Conservation (phyloP, 2,113 vertebrate species). For the Ctenomys sociabilis region DNA sequence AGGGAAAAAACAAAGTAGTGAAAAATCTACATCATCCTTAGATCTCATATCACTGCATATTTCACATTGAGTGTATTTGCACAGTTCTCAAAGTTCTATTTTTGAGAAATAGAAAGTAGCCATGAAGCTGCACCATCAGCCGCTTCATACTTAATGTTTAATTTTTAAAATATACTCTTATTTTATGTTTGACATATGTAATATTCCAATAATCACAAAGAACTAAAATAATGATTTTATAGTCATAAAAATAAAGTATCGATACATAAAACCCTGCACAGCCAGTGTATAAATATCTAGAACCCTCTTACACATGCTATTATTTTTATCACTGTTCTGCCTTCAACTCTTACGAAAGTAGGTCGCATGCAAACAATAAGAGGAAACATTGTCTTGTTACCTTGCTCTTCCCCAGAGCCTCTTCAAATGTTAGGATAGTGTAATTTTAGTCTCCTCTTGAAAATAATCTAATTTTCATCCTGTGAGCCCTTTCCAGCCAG, state of each 20-base stretch:
- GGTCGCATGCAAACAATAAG: background rate
- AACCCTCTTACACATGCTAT: background rate
- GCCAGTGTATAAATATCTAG: background rate
- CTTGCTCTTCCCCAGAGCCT: background rate
- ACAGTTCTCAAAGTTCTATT: slow-evolving; percentile 40
- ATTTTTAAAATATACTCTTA: background rate
- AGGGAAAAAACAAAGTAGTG: slow-evolving; percentile 74
- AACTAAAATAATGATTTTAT: slow-evolving; percentile 31
- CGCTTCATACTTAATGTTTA: slow-evolving; percentile 68
- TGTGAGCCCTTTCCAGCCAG: background rate
- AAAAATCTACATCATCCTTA: slow-evolving; percentile 77
- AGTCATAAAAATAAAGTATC: background rate
- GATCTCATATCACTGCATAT: slow-evolving; percentile 65
- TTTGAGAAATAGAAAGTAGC: slow-evolving; percentile 67
- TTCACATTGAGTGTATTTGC: slow-evolving; percentile 68
- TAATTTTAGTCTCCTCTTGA: slow-evolving; percentile 1
- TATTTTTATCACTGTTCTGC: background rate
- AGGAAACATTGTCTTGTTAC: background rate
- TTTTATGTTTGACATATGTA: background rate
- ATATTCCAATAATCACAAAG: background rate
- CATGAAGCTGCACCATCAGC: slow-evolving; percentile 55
- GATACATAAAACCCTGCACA: background rate
- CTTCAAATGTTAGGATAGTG: slow-evolving; percentile 9
- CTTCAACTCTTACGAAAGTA: background rate
- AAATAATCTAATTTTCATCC: background rate